A percentile compares a stretch with the other conserved stretches of the same genome.
Evolutionary conservation across 1,140 invertebrate genomes (phyloP).

Genomic region (Nephila pilipes): DNA sequence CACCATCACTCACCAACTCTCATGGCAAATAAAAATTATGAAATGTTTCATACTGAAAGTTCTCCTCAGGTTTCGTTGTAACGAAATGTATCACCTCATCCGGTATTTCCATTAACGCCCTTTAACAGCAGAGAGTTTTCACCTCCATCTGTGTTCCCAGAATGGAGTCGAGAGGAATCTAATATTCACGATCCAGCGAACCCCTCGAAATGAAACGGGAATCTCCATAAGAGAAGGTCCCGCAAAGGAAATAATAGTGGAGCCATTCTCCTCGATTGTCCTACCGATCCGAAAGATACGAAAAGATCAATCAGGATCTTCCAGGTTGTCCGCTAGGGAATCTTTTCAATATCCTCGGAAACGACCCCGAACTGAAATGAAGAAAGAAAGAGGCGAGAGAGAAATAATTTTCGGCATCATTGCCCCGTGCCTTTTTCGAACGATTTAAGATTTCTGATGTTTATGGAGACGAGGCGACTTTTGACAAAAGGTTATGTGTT

Average conservation of each 20-base stretch:
- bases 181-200: slow-evolving; percentile 12
- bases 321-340: background rate
- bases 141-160: background rate
- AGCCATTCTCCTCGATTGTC: slow-evolving; percentile 45
- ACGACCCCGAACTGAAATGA: slow-evolving; percentile 34
- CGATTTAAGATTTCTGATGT: slow-evolving; percentile 45
- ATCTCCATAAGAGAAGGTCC: background rate
- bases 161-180: background rate
- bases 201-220: background rate
- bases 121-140: background rate
- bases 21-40: too few species aligned
- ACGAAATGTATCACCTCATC: too few species aligned
- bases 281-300: slow-evolving; percentile 50
- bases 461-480: background rate
- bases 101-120: background rate
- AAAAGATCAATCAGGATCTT: slow-evolving; percentile 60
- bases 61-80: too few species aligned
- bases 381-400: slow-evolving; percentile 45
- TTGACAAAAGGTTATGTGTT: slow-evolving; percentile 69
- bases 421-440: slow-evolving; percentile 53
- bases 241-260: background rate
- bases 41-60: too few species aligned
- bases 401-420: slow-evolving; percentile 60
- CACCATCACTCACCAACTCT: too few species aligned
- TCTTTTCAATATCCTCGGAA: slow-evolving; percentile 60